phyloP scores from a whole-genome alignment of 2,888 invertebrate genomes.

The Drosophila putrida region DNA sequence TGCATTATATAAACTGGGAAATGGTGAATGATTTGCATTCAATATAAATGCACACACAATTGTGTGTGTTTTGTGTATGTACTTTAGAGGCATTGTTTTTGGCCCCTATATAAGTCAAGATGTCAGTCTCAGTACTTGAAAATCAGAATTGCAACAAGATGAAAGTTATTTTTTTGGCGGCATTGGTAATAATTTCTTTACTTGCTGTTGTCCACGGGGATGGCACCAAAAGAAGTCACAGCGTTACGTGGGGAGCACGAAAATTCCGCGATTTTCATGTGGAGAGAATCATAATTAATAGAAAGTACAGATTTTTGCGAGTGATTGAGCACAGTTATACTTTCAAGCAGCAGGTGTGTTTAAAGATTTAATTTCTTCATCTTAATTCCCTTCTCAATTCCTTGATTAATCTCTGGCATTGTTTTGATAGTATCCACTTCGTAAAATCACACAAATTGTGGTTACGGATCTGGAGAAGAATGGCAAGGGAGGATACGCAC shows the following conservation, averaged over 20 bases:
- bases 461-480: constrained; percentile 84
- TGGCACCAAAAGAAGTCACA: constrained; percentile 57
- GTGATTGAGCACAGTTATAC: constrained; percentile 59
- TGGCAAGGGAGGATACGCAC: constrained; percentile 85
- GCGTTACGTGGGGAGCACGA: constrained; percentile 68
- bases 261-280: constrained; percentile 58
- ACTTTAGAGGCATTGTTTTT: constrained; percentile 22
- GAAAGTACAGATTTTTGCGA: constrained; percentile 63
- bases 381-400: background rate
- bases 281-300: constrained; percentile 55
- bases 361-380: background rate
- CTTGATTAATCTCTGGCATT: background rate
- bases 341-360: constrained; percentile 56
- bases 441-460: constrained; percentile 82
- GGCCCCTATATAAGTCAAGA: constrained; percentile 36
- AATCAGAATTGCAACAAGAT: constrained; percentile 28
- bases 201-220: constrained; percentile 5
- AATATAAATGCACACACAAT: background rate
- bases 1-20: background rate
- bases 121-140: background rate
- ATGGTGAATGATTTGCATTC: constrained; percentile 8
- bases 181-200: constrained; percentile 35
- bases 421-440: constrained; percentile 18
- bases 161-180: constrained; percentile 42
- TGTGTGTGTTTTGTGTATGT: background rate